Base-by-base conservation (phyloP, 2,113 vertebrate species). In the Noturus placidus region DNA sequence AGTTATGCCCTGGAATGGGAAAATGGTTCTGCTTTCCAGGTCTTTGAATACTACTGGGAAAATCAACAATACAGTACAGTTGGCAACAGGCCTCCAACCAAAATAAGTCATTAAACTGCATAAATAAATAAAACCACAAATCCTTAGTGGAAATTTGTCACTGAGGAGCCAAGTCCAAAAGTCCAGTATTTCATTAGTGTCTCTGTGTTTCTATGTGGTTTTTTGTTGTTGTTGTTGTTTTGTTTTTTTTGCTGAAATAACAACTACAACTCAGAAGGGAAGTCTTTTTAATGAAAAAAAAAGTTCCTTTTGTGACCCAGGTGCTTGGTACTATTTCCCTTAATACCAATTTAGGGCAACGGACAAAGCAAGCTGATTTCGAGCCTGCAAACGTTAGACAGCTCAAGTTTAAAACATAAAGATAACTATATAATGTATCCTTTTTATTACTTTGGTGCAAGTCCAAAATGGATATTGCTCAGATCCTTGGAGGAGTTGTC, bases 261-360 rank as follows among this genome's bases (percentile, higher is more conserved):
- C 82, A 83, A 67, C 42, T 67, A 20, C 61, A 5, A 20, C 42
- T 52, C 82, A 50, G 27, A 67, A 20, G 61, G 82, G 82, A 83
- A 67, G 25, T 2, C 6, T 46, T 67, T 82, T 83, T 83, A 83
- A 83, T 83, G 61, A 67, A 83, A 83, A 46, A 42, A 78, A 81
- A 83, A 63, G 42, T 67, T 83, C 1, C 27, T 46, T 65, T 67
- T 67, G 38, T 52, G 42, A 67, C 42, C 61, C 61, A 83, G 81
- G 61, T 83, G 59, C 81, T 67, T 67, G 3, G 7, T 50, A 30
- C 38, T 22, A 30, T 83, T 83, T 83, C 82, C 82, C 82, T 83
- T 83, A 67, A 67, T 67, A 52, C 42, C 82, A 83, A 67, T 83
- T 83, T 50, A 30, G 25, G 8, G 15, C 6, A 65, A 63, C 42